Evolutionary conservation across 2,888 invertebrate species (phyloP).

Genomic region (Allygus modestus): DNA sequence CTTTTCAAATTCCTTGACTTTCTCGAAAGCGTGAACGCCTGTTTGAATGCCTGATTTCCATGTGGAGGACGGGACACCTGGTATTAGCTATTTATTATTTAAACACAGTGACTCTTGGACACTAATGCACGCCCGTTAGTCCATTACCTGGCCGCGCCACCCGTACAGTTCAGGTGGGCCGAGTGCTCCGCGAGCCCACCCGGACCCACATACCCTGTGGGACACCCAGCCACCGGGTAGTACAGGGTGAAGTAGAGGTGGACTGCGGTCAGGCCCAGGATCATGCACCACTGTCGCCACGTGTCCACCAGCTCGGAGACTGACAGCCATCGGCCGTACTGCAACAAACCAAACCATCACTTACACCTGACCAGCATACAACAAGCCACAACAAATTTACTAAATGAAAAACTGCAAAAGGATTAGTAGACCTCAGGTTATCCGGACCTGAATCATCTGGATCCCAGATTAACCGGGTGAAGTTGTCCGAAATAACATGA

Average conservation of each 20-base stretch:
- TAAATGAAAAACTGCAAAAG: no score
- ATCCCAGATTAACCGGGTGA: no score
- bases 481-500: no score
- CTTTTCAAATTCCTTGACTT: no score
- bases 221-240: conserved; percentile 86
- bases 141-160: conserved; percentile 85
- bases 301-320: conserved; percentile 81
- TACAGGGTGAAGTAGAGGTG: conserved; percentile 84
- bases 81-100: no score
- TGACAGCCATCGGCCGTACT: conserved; percentile 76
- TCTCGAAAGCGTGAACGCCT: no score
- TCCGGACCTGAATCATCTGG: no score
- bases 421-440: no score
- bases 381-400: neutral
- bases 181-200: conserved; percentile 84
- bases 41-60: no score
- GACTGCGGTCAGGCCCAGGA: conserved; percentile 78
- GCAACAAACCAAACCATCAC: conserved; percentile 69
- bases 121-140: no score
- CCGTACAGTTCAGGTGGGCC: conserved; percentile 84
- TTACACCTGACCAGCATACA: neutral
- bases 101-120: no score
- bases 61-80: no score
- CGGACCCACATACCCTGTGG: conserved; percentile 85
- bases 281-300: conserved; percentile 86